Base-by-base conservation (phyloP, 2,888 invertebrate genomes). In the Tiphia femorata region DNA sequence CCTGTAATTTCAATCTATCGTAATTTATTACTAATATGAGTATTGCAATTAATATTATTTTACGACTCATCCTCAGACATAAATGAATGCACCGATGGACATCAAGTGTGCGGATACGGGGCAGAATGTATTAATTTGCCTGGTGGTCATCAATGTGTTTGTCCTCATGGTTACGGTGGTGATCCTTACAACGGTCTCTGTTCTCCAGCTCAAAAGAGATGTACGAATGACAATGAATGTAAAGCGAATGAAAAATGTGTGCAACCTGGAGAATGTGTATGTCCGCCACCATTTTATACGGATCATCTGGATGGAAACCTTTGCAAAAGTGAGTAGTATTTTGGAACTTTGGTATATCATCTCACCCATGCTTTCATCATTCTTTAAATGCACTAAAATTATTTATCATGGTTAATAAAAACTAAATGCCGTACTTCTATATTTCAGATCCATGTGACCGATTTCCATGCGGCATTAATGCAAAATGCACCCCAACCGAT, bases 231-330 rank as follows among this genome's bases (percentile, higher is more conserved):
- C 77, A 89, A 88, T 51, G 95, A 96, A 78, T 96, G 96, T 78
- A 89, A 90, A 49, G 82, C 91, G 0, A 96, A 96, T 79, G 95
- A 96, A 84, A 93, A 93, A 83, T 96, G 96, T 80, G 91, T 95
- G 20, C 93, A 96, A 81, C 95, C 95, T 1, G 96, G 96, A 1
- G 92, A 94, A 84, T 96, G 96, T 77, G 88, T 95, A 14, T 96
- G 96, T 78, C 94, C 94, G 21, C 95, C 95, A 14, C 96, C 96
- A 0, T 96, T 91, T 84, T 95, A 94, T 82, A 88, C 92, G 23
- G 96, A 96, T 79, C 88, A 91, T 7, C 86, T 88, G 16, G 94
- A 95, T 77, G 91, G 90, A 27, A 93, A 94, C 79, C 91, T 92
- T 79, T 96, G 96, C 80, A 95, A 95, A 85, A 96, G 93, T 86